phyloP scores from a whole-genome alignment of 2,113 vertebrate species.

The Origma solitaria region DNA sequence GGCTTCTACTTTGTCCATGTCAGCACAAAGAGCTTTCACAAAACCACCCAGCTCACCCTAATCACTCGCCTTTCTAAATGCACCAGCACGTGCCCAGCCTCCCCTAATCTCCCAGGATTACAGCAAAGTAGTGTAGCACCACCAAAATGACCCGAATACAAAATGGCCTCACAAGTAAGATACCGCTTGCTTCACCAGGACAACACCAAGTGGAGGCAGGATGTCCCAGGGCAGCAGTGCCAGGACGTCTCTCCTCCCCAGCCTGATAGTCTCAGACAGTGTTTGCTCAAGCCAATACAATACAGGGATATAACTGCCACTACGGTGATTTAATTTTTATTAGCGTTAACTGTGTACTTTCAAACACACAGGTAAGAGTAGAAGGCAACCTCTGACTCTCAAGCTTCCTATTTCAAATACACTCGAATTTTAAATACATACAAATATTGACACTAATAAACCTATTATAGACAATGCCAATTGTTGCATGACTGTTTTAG shows the following conservation, averaged over 20 bases:
- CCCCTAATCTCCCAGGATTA: slow-evolving; percentile 53
- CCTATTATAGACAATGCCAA: not conserved
- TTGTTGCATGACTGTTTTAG: not conserved
- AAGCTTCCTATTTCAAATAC: not conserved
- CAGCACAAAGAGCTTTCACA: slow-evolving; percentile 52
- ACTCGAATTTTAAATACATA: not conserved
- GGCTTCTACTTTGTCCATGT: not conserved
- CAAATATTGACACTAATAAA: not conserved
- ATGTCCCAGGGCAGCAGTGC: accelerated
- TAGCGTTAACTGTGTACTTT: not conserved
- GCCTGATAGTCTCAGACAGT: not conserved
- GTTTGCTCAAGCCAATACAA: not conserved
- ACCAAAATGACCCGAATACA: slow-evolving; percentile 45
- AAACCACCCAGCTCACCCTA: slow-evolving; percentile 32
- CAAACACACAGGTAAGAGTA: not conserved
- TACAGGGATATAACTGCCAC: not conserved
- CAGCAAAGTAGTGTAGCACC: slow-evolving; percentile 17
- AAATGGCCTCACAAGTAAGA: not conserved
- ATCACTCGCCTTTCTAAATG: slow-evolving; percentile 46
- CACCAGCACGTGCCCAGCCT: slow-evolving; percentile 47
- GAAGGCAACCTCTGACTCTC: not conserved
- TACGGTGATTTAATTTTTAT: not conserved
- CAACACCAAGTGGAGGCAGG: not conserved
- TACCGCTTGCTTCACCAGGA: accelerated
- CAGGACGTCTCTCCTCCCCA: not conserved